Conservation (phyloP, 2,113 vertebrate genomes). For the Petrocephalus zakoni region DNA sequence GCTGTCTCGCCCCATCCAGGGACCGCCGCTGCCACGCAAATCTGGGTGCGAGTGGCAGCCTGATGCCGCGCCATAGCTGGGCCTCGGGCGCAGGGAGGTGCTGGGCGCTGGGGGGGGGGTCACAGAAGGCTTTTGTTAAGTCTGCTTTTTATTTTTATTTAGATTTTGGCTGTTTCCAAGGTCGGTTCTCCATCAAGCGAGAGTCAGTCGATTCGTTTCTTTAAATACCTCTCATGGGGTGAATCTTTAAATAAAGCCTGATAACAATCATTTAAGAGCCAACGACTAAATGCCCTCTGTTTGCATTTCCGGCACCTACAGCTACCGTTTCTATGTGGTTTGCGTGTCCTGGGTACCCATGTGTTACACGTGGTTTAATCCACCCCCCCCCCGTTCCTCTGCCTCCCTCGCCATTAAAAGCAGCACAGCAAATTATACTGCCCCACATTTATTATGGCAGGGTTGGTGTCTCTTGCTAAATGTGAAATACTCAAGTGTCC, state of each 20-base stretch:
- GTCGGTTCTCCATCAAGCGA: not conserved
- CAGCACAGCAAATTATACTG: slow-evolving; percentile 31
- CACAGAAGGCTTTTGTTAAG: not conserved
- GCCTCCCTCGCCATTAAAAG: not conserved
- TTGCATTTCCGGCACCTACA: not conserved
- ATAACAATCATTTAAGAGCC: not conserved
- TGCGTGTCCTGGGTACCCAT: not conserved
- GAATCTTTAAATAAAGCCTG: not conserved
- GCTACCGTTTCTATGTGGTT: not conserved
- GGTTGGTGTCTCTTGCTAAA: slow-evolving; percentile 45
- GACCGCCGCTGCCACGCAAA: not conserved
- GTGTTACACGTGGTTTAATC: not conserved
- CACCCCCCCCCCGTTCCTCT: slow-evolving; percentile 20
- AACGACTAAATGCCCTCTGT: not conserved
- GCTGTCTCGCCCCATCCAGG: slow-evolving; percentile 53
- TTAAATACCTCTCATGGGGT: not conserved
- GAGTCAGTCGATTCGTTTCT: no score
- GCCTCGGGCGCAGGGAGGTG: not conserved
- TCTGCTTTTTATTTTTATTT: not conserved
- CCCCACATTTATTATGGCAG: slow-evolving; percentile 45
- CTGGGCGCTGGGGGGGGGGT: not conserved
- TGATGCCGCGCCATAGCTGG: not conserved
- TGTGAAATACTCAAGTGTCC: slow-evolving; percentile 42
- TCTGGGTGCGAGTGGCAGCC: not conserved
- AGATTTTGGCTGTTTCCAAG: not conserved